phyloP scores from a whole-genome alignment of 2,888 invertebrate species.

The Mylabris sibirica region DNA sequence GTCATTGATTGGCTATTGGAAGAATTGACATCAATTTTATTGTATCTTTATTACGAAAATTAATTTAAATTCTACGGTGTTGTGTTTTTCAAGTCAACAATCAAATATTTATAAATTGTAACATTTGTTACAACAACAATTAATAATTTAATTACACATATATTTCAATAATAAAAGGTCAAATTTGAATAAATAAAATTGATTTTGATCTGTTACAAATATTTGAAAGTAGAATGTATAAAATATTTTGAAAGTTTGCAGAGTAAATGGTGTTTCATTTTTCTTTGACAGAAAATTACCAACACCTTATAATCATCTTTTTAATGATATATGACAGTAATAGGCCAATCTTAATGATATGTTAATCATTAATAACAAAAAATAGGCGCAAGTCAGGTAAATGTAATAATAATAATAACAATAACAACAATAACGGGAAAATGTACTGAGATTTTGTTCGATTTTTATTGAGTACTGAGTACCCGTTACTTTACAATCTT shows the following conservation, averaged over 20 bases:
- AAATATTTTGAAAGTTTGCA: background rate
- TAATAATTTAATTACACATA: background rate
- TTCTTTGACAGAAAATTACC: background rate
- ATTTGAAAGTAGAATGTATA: conserved; percentile 1
- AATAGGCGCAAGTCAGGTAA: background rate
- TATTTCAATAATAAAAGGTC: background rate
- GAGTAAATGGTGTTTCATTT: background rate
- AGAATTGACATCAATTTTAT: no score
- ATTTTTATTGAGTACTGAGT: no score
- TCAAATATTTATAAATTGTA: no score
- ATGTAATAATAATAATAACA: background rate
- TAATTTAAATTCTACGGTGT: no score
- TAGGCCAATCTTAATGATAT: conserved; percentile 6
- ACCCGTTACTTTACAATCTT: no score
- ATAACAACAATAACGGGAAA: background rate
- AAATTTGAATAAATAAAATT: background rate
- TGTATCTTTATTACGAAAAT: no score
- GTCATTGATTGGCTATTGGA: no score
- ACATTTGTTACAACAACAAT: no score
- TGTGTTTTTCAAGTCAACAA: no score
- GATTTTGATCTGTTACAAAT: background rate
- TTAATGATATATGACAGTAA: background rate
- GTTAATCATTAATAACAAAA: background rate
- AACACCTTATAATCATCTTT: background rate
- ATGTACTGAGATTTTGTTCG: no score